Conservation (phyloP, 92 coral and sea anemone genomes). For the Paragorgia papillata region DNA sequence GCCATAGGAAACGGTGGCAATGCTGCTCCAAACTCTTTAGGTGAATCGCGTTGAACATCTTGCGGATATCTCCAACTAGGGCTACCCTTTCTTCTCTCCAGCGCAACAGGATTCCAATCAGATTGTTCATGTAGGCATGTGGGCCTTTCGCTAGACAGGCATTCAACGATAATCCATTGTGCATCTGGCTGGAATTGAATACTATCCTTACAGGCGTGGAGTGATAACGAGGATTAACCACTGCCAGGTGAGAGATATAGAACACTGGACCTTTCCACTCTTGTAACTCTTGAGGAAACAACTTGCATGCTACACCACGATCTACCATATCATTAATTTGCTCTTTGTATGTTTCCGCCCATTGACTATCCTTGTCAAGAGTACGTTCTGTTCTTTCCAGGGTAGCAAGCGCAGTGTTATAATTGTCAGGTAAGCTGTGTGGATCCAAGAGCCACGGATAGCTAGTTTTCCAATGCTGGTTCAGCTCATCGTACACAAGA, state of each 20-base stretch:
- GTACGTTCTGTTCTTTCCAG: slow-evolving; percentile 64
- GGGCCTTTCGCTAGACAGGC: slow-evolving; percentile 65
- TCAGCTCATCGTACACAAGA: slow-evolving; percentile 54
- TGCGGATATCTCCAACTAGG: slow-evolving; percentile 47
- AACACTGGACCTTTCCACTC: slow-evolving; percentile 70
- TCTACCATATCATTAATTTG: no score
- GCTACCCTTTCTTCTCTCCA: slow-evolving; percentile 67
- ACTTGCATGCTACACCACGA: slow-evolving; percentile 59
- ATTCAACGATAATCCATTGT: slow-evolving; percentile 17
- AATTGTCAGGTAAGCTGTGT: slow-evolving; percentile 62
- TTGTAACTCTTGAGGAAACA: slow-evolving; percentile 46
- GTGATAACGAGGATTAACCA: slow-evolving; percentile 55
- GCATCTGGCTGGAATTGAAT: slow-evolving; percentile 55
- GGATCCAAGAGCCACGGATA: slow-evolving; percentile 71
- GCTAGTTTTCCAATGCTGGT: slow-evolving; percentile 70
- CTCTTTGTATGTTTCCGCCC: slow-evolving; percentile 60
- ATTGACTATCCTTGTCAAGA: slow-evolving; percentile 55
- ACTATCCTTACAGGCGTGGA: slow-evolving; percentile 68
- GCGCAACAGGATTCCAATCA: slow-evolving; percentile 56
- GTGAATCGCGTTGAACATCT: slow-evolving; percentile 56
- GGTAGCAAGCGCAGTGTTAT: slow-evolving; percentile 53
- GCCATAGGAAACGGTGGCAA: slow-evolving; percentile 64
- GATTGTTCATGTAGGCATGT: slow-evolving; percentile 62
- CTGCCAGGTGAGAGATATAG: slow-evolving; percentile 69
- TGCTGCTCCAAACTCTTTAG: slow-evolving; percentile 58